Base-by-base conservation (phyloP, 2,113 vertebrate genomes). In the Parus major region DNA sequence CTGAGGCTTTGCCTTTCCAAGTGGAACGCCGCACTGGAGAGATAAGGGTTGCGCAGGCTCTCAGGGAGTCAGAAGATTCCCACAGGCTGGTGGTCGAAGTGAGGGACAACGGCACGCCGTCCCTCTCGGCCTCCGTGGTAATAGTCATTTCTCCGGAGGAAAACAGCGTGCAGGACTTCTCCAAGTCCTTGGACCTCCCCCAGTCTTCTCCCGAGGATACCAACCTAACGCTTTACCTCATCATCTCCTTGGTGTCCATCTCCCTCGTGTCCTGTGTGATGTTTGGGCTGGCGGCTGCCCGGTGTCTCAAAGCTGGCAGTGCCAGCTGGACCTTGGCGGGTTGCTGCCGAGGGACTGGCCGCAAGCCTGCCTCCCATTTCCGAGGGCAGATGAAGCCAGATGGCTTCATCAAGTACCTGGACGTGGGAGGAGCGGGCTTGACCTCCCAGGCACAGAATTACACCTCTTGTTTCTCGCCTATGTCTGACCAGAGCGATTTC, bases 351-450 rank as follows among this genome's bases (percentile, higher is more conserved):
- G 98, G 98, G 27, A 87, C 97, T 42, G 96, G 88, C 78, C 96
- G 95, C 82, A 98, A 98, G 76, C 96, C 98, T 3, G 46, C 98
- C 87, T 98, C 98, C 83, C 98, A 98, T 97, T 98, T 99, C 73
- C 98, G 96, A 36, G 97, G 98, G 93, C 98, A 98, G 96, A 98
- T 98, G 84, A 99, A 99, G 96, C 98, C 98, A 27, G 98, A 99
- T 85, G 98, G 98, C 94, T 98, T 99, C 84, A 99, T 99, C 95
- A 98, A 98, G 90, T 99, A 99, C 91, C 98, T 99, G 98, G 99
- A 99, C 6, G 98, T 99, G 80, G 98, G 98, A 81, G 98, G 98
- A 61, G 98, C 97, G 1, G 93, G 98, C 77, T 96, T 98, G 97
- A 98, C 98, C 28, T 97, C 98, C 25, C 97, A 98, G 94, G 97